Evolutionary conservation across 2,888 invertebrate species (phyloP).

Genomic region (Spisula solida): DNA sequence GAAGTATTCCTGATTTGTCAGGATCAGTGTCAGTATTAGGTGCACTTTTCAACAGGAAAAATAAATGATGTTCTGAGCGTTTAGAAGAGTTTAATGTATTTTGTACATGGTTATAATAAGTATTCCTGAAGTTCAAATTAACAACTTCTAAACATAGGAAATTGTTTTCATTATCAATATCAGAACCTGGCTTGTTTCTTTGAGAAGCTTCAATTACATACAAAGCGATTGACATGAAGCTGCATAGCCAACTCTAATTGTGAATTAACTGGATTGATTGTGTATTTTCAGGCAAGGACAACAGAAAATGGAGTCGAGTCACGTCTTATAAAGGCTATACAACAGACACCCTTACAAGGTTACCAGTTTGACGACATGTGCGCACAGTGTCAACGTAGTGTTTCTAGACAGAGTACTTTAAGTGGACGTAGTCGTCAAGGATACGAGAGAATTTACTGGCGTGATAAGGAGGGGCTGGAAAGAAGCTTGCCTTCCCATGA

Average conservation of each 20-base stretch:
- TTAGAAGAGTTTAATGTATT: too few species aligned
- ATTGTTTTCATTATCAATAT: too few species aligned
- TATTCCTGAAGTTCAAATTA: too few species aligned
- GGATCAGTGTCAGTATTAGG: too few species aligned
- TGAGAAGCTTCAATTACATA: too few species aligned
- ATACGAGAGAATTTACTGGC: slow-evolving; percentile 71
- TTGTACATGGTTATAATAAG: too few species aligned
- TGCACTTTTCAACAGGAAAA: too few species aligned
- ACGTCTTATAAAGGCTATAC: slow-evolving; percentile 65
- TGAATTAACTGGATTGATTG: neutral
- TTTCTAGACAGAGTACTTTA: slow-evolving; percentile 62
- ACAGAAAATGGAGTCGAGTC: slow-evolving; percentile 70
- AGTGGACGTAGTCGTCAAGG: slow-evolving; percentile 61
- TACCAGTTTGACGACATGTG: slow-evolving; percentile 67
- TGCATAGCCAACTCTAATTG: neutral
- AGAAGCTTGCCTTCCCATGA: slow-evolving; percentile 70
- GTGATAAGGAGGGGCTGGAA: slow-evolving; percentile 60
- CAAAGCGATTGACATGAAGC: too few species aligned
- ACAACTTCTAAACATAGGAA: too few species aligned
- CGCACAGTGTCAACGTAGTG: slow-evolving; percentile 59
- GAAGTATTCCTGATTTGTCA: too few species aligned
- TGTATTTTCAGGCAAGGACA: slow-evolving; percentile 61
- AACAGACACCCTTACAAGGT: slow-evolving; percentile 53
- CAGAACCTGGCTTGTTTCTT: too few species aligned
- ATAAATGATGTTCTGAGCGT: too few species aligned